Evolutionary conservation across 2,113 vertebrate species (phyloP).

Genomic region (Paedocypris sp.): DNA sequence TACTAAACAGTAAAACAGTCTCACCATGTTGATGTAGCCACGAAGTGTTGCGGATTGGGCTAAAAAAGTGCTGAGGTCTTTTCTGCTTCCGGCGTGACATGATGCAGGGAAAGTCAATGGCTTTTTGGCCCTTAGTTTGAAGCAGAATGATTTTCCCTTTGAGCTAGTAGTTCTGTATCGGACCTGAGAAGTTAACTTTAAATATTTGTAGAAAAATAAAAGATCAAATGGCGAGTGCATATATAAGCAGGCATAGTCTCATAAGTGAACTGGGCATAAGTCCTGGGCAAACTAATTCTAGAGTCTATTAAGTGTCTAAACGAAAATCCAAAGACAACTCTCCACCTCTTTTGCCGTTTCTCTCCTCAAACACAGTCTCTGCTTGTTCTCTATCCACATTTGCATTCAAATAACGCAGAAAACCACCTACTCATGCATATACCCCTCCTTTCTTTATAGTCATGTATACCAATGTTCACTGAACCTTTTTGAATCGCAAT

Average conservation of each 20-base stretch:
- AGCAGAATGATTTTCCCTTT: constrained; percentile 3
- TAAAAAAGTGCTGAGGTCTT: constrained; percentile 58
- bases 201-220: background rate
- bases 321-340: constrained; percentile 14
- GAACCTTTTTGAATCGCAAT: background rate
- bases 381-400: constrained; percentile 62
- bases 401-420: constrained; percentile 65
- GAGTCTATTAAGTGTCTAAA: constrained; percentile 11
- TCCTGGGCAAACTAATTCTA: constrained; percentile 16
- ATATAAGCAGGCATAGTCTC: constrained; percentile 21
- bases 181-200: background rate
- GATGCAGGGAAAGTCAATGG: constrained; percentile 43
- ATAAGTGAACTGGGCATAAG: constrained; percentile 11
- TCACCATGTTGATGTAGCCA: constrained; percentile 56
- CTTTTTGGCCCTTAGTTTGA: constrained; percentile 41
- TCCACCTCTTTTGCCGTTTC: constrained; percentile 24
- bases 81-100: constrained; percentile 65
- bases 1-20: constrained; percentile 33
- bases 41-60: constrained; percentile 44
- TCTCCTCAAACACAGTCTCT: constrained; percentile 32
- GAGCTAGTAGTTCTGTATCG: background rate
- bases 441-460: constrained; percentile 39
- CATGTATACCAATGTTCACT: constrained; percentile 8
- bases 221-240: constrained; percentile 1
- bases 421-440: constrained; percentile 51